Percentiles rank a stretch among this genome's conserved stretches.
These are phyloP conservation scores for Xylota segnis DNA, from an alignment of 2,888 invertebrate genomes.

Conservation along the genomic window DNA sequence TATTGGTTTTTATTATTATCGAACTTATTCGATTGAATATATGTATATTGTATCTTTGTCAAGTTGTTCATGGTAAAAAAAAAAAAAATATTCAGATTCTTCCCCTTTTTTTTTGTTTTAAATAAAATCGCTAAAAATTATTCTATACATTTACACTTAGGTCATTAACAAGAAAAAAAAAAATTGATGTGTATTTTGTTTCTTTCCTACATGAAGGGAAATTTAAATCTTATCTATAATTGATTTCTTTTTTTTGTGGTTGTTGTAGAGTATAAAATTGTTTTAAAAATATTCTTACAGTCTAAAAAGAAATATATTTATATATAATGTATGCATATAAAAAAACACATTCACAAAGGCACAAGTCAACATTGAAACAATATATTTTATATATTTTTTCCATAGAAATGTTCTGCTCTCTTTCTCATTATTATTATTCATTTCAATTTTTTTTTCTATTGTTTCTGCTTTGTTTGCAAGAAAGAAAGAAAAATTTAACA, in stretches of 20 bases:
- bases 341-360: slow-evolving; percentile 82
- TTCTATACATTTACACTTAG: slow-evolving; percentile 52
- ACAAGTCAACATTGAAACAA: slow-evolving; percentile 85
- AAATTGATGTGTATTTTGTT: slow-evolving; percentile 30
- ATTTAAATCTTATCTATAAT: slow-evolving; percentile 54
- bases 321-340: slow-evolving; percentile 46
- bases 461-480: slow-evolving; percentile 36
- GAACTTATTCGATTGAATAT: slow-evolving; percentile 54
- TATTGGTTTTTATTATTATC: slow-evolving; percentile 60
- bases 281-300: slow-evolving; percentile 48
- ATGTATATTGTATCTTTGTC: slow-evolving; percentile 49
- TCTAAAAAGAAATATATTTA: slow-evolving; percentile 61
- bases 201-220: slow-evolving; percentile 47
- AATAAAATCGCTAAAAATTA: slow-evolving; percentile 55
- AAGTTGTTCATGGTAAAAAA: slow-evolving; percentile 61
- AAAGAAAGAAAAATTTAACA: slow-evolving; percentile 42
- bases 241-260: slow-evolving; percentile 39
- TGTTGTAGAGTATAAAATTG: slow-evolving; percentile 64
- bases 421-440: slow-evolving; percentile 26
- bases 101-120: slow-evolving; percentile 42
- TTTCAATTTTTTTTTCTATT: slow-evolving; percentile 1
- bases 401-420: slow-evolving; percentile 49
- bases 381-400: slow-evolving; percentile 78
- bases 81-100: slow-evolving; percentile 51
- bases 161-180: slow-evolving; percentile 34